These are phyloP conservation scores for Erebia palarica DNA, from an alignment of 2,888 invertebrate genomes.

Conservation along the genomic window DNA sequence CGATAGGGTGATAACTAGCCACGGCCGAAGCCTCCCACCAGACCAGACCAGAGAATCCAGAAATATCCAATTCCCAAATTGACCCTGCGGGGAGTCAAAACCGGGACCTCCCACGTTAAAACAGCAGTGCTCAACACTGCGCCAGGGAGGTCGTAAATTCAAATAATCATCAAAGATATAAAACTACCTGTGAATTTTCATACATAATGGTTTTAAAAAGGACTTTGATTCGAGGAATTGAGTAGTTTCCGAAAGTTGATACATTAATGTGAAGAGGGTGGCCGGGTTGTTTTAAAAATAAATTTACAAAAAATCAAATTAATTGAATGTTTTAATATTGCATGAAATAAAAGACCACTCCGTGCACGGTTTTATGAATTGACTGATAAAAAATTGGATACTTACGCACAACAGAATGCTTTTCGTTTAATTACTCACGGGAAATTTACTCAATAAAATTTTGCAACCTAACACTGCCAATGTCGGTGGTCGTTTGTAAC, in stretches of 20 bases:
- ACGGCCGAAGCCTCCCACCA: too few relatives aligned
- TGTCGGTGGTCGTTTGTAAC: constrained; percentile 18
- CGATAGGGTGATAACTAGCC: too few relatives aligned
- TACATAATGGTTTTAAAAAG: constrained; percentile 9
- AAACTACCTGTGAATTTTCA: neutral
- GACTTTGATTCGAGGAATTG: neutral
- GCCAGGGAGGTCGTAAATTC: neutral
- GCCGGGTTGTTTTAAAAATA: constrained; percentile 10
- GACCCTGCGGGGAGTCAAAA: too few relatives aligned
- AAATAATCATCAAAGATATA: neutral
- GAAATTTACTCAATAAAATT: constrained; percentile 41
- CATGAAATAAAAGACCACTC: constrained; percentile 31
- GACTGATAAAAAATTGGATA: constrained; percentile 53
- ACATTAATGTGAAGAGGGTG: neutral
- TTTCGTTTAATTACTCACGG: constrained; percentile 57
- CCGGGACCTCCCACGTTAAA: too few relatives aligned
- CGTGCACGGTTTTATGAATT: constrained; percentile 47
- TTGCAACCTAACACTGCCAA: constrained; percentile 35
- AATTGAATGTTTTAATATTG: constrained; percentile 21
- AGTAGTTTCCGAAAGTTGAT: constrained; percentile 11
- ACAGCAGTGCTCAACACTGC: too few relatives aligned
- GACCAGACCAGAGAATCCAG: too few relatives aligned
- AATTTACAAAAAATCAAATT: constrained; percentile 17
- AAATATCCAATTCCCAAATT: too few relatives aligned
- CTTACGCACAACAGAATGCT: constrained; percentile 52